Conservation (phyloP, 1,140 invertebrate genomes). For the Drosophila nigromelanica region DNA sequence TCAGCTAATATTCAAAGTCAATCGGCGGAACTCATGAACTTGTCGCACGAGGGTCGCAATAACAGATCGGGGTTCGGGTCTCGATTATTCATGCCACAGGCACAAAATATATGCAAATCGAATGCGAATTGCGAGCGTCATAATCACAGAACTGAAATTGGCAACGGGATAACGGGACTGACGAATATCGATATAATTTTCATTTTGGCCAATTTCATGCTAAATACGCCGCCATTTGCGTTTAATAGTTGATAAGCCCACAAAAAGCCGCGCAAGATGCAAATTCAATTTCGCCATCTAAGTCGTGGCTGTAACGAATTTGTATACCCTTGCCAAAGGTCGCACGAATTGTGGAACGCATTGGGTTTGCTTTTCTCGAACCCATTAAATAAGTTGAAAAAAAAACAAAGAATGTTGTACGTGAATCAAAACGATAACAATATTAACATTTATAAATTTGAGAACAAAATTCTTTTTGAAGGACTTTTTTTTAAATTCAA, state of each 20-base stretch:
- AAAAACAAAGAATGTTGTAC: too few species aligned
- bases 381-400: too few species aligned
- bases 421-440: too few species aligned
- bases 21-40: slow-evolving; percentile 74
- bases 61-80: slow-evolving; percentile 32
- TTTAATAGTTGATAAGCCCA: slow-evolving; percentile 76
- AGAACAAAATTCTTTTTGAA: too few species aligned
- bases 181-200: slow-evolving; percentile 45
- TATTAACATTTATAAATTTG: too few species aligned
- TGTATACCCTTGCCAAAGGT: background rate
- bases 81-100: slow-evolving; percentile 71
- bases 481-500: too few species aligned
- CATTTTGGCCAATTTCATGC: slow-evolving; percentile 68
- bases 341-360: background rate
- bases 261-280: slow-evolving; percentile 32
- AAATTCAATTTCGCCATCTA: slow-evolving; percentile 45
- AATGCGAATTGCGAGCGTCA: slow-evolving; percentile 57
- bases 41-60: slow-evolving; percentile 45
- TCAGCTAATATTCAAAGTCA: slow-evolving; percentile 77
- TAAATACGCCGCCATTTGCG: slow-evolving; percentile 73
- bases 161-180: slow-evolving; percentile 4
- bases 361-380: too few species aligned
- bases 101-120: slow-evolving; percentile 73
- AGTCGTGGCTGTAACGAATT: slow-evolving; percentile 35
- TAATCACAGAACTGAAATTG: slow-evolving; percentile 20